Base-by-base conservation (phyloP, 2,797 vertebrate genomes). In the Notolabrus celidotus region DNA sequence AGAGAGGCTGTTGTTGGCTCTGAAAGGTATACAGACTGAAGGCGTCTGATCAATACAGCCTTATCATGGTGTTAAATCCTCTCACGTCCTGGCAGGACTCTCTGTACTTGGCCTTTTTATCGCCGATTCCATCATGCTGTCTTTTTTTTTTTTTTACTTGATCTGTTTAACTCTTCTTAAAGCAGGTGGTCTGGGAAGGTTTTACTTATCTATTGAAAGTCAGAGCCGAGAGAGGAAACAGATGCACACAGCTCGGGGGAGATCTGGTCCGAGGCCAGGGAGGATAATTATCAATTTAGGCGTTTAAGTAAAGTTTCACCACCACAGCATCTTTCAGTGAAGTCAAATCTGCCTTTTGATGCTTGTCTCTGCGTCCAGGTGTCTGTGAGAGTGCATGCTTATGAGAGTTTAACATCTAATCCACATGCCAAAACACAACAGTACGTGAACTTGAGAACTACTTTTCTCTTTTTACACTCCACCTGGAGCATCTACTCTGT, bases 21-120 rank as follows among this genome's bases (percentile, higher is more conserved):
- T 76, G 70, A 73, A 82, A 75, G 72, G 67, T 73, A 70, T 19
- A 76, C 69, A 71, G 80, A 69, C 56, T 69, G 83, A 87, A 81
- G 71, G 51, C 50, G 41, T 77, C 75, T 73, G 66, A 91, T 88
- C 86, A 77, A 86, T 91, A 84, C 47, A 58, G 68, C 75, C 34
- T 78, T 77, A 88, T 82, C 62, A 8, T 22, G 45, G 50, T 67
- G 63, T 73, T 77, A 83, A 78, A 87, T 82, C 80, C 68, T 71
- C 42, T 76, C 36, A 51, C 38, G 15, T 82, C 68, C 62, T 83
- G 77, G 64, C 74, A 79, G 60, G 56, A 55, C 78, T 78, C 67
- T 39, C 41, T 60, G 80, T 71, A 74, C 79, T 77, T 68, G 57
- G 66, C 58, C 56, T 79, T 34, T 75, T 70, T 81, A 81, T 77